These are phyloP conservation scores for Drosophila murphyi DNA, from an alignment of 1,140 invertebrate genomes.

Conservation along the genomic window DNA sequence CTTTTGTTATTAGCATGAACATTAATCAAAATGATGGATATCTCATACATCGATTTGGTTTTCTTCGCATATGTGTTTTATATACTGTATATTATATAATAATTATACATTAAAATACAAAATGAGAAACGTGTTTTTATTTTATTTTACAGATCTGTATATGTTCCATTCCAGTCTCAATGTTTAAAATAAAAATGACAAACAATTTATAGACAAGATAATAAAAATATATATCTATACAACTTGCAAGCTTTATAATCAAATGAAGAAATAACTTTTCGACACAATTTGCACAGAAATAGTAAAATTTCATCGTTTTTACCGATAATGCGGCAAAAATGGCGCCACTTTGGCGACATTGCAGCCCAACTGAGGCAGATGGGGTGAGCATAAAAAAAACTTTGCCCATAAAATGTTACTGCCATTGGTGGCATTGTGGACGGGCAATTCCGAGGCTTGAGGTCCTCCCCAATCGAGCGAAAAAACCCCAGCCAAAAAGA, in stretches of 20 bases:
- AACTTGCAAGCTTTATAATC: constrained; percentile 32
- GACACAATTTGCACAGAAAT: constrained; percentile 14
- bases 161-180: constrained; percentile 75
- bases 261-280: not conserved
- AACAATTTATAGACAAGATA: constrained; percentile 51
- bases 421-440: constrained; percentile 76
- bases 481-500: constrained; percentile 56
- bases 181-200: constrained; percentile 70
- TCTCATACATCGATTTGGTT: constrained; percentile 51
- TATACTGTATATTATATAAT: constrained; percentile 70
- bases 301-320: constrained; percentile 21
- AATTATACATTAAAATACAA: constrained; percentile 65
- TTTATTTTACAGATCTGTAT: constrained; percentile 17
- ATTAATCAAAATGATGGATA: constrained; percentile 58
- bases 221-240: constrained; percentile 27
- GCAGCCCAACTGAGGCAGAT: not conserved
- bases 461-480: constrained; percentile 19
- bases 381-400: constrained; percentile 40
- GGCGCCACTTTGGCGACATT: constrained; percentile 67
- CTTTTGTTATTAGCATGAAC: constrained; percentile 65
- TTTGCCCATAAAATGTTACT: constrained; percentile 79
- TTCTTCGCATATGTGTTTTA: constrained; percentile 54
- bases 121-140: constrained; percentile 57
- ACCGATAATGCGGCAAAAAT: constrained; percentile 76
- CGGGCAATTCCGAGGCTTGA: constrained; percentile 43